Conservation (phyloP, 2,797 vertebrate genomes). For the Labroides dimidiatus region DNA sequence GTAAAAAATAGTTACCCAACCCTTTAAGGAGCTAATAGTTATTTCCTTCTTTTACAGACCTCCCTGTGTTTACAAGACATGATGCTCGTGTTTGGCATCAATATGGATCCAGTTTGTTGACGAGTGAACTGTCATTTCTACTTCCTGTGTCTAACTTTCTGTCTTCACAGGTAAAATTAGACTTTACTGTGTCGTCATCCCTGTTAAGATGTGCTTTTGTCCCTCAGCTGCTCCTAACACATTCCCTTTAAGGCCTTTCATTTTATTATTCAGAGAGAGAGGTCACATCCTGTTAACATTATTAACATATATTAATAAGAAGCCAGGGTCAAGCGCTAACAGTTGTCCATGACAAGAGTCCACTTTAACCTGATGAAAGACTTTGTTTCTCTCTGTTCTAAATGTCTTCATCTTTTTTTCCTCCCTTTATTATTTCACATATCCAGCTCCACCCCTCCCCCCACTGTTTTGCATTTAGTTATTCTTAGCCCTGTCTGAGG, state of each 20-base stretch:
- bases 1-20: too few species aligned
- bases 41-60: too few species aligned
- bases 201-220: too few species aligned
- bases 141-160: too few species aligned
- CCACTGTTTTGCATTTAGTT: slow-evolving; percentile 24
- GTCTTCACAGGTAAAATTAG: too few species aligned
- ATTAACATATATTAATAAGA: slow-evolving; percentile 19
- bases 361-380: neutral
- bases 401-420: slow-evolving; percentile 2
- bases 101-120: too few species aligned
- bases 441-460: neutral
- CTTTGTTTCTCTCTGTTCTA: neutral
- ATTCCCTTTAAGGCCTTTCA: slow-evolving; percentile 12
- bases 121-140: too few species aligned
- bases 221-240: too few species aligned
- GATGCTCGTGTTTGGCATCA: too few species aligned
- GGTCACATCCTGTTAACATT: slow-evolving; percentile 14
- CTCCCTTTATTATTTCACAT: neutral
- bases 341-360: slow-evolving; percentile 8
- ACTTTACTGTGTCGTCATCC: too few species aligned
- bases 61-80: too few species aligned
- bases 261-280: slow-evolving; percentile 19
- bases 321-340: neutral
- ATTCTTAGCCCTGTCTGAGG: slow-evolving; percentile 50
- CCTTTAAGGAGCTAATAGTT: too few species aligned